Evolutionary conservation across 2,888 invertebrate genomes (phyloP).

Genomic region (Ditula angustiorana): DNA sequence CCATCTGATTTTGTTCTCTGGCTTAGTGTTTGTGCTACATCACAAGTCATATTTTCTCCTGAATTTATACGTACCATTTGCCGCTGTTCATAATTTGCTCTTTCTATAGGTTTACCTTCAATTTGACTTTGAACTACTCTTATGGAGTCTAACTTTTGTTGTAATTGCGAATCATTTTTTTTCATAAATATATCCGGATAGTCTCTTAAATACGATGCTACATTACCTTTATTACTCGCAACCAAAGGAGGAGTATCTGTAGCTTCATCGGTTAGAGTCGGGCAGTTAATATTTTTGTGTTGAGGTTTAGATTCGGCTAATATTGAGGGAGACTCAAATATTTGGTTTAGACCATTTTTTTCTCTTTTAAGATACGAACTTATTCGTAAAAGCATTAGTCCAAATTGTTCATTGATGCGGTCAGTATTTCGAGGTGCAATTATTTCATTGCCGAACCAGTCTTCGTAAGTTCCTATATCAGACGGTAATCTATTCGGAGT

Average conservation of each 20-base stretch:
- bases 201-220: constrained; percentile 70
- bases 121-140: constrained; percentile 43
- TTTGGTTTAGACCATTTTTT: constrained; percentile 47
- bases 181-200: constrained; percentile 79
- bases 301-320: constrained; percentile 37
- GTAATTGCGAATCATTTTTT: constrained; percentile 55
- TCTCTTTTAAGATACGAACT: constrained; percentile 61
- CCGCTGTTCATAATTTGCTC: constrained; percentile 36
- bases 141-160: constrained; percentile 39
- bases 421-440: constrained; percentile 70
- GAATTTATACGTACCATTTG: constrained; percentile 35
- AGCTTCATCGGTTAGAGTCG: constrained; percentile 50
- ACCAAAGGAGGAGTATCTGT: constrained; percentile 65
- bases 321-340: constrained; percentile 47
- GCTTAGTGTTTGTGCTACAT: neutral
- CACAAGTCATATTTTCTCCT: neutral
- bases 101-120: constrained; percentile 38
- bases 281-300: constrained; percentile 42
- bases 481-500: constrained; percentile 2
- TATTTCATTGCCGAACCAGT: constrained; percentile 70
- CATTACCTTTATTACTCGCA: constrained; percentile 60
- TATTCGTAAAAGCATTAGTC: constrained; percentile 72
- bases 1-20: neutral
- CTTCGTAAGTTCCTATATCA: constrained; percentile 62
- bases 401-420: constrained; percentile 76